Evolutionary conservation across 2,797 vertebrate genomes (phyloP), one percentile per base, ranked within the genome.

Genomic region (Margarornis squamiger): DNA sequence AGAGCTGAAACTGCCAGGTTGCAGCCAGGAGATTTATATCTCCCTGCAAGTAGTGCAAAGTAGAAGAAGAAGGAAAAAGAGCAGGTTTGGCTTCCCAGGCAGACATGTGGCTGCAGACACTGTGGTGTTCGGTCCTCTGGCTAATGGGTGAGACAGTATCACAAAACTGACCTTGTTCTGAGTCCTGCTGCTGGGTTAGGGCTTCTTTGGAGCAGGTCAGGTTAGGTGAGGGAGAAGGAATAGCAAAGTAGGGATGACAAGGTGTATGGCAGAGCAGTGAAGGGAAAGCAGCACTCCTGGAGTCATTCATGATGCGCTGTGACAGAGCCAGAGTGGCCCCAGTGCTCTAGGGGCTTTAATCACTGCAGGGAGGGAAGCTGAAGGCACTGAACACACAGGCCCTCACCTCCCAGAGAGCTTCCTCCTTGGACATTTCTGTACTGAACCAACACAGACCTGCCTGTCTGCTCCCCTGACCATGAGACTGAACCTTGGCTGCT

Each of bases 1-100:
- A 66, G 91, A 96, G 87, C 92, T 78, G 57, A 43, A 88, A 32
- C 88, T 86, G 88, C 88, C 95, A 95, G 89, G 48, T 29, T 92
- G 86, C 66, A 80, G 84, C 82, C 76, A 23, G 89, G 76, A 78
- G 82, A 93, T 84, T 93, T 84, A 63, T 72, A 29, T 72, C 54
- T 59, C 78, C 76, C 62, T 91, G 57, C 38, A 11, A 76, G 88
- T 0, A 76, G 76, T 5, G 34, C 72, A 36, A 20, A 91, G 62
- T n/a, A 48, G 36, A 81, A 88, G 49, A 26, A 45, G 27, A 7
- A 7, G 22, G 5, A 1, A 23, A 65, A 49, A 57, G 22, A 4
- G 14, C 45, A 7, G 46, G 11, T 84, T 76, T 73, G 86, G 70
- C 75, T 80, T 77, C 4, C 2, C 8, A 30, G 81, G 81, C 59